phyloP scores from a whole-genome alignment of 2,797 vertebrate genomes.

The Centropyge bicolor region DNA sequence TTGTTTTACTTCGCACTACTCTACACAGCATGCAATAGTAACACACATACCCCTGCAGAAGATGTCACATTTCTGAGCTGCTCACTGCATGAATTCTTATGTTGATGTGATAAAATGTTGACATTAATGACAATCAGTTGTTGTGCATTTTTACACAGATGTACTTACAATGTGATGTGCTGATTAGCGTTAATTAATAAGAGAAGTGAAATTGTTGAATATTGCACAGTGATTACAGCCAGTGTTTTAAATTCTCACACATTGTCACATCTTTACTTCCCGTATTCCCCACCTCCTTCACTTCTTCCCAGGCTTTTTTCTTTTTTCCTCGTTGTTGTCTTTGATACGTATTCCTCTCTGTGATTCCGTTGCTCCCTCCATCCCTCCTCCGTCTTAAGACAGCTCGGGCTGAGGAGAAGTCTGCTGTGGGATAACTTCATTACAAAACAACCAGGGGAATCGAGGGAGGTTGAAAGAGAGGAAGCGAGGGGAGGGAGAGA shows the following conservation, averaged over 20 bases:
- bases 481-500: slow-evolving; percentile 26
- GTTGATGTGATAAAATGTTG: neutral
- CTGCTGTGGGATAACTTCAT: slow-evolving; percentile 76
- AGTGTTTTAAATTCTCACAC: slow-evolving; percentile 38
- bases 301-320: slow-evolving; percentile 46
- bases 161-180: slow-evolving; percentile 6
- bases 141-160: neutral
- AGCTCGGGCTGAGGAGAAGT: slow-evolving; percentile 62
- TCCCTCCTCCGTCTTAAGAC: slow-evolving; percentile 63
- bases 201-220: slow-evolving; percentile 4
- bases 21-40: neutral
- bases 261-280: slow-evolving; percentile 41
- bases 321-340: slow-evolving; percentile 41
- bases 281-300: slow-evolving; percentile 33
- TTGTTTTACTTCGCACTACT: neutral
- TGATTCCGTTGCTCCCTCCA: slow-evolving; percentile 58
- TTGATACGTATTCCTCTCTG: slow-evolving; percentile 57
- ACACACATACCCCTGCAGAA: neutral
- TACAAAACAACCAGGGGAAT: slow-evolving; percentile 72
- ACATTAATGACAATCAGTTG: slow-evolving; percentile 6
- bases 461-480: slow-evolving; percentile 66
- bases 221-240: slow-evolving; percentile 11
- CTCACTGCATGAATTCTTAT: neutral
- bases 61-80: neutral
- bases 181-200: slow-evolving; percentile 12